phyloP scores from a whole-genome alignment of 2,113 vertebrate genomes.

The Cavia aperea region DNA sequence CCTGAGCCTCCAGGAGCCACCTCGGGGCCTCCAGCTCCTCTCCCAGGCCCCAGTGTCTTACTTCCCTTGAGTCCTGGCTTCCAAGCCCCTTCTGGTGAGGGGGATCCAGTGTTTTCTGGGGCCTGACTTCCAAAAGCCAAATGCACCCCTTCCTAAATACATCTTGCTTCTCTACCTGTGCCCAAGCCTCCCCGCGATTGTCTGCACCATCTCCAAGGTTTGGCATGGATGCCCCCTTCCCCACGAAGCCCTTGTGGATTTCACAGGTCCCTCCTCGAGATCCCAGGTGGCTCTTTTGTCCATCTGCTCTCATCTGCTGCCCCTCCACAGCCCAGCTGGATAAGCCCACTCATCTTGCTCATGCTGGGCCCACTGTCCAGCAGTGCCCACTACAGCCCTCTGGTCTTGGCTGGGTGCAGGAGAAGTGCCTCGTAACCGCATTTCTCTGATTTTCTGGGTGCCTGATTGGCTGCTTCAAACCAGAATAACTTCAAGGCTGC shows the following conservation, averaged over 20 bases:
- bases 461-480: conserved; percentile 30
- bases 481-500: neutral
- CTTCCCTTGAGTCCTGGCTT: neutral
- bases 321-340: neutral
- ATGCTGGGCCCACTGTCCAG: neutral
- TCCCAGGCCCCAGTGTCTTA: neutral
- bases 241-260: neutral
- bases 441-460: neutral
- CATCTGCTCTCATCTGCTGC: neutral
- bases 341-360: neutral
- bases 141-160: neutral
- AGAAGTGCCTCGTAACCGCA: neutral
- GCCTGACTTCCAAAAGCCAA: neutral
- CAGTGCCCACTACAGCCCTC: neutral
- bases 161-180: neutral
- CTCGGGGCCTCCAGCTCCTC: neutral
- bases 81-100: neutral
- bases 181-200: neutral
- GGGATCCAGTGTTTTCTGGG: neutral
- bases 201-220: neutral
- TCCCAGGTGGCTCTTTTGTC: neutral
- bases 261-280: neutral
- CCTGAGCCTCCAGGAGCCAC: neutral
- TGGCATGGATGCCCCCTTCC: rapidly evolving
- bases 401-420: neutral